phyloP scores from a whole-genome alignment of 2,888 invertebrate species.

The Papilio gigon region DNA sequence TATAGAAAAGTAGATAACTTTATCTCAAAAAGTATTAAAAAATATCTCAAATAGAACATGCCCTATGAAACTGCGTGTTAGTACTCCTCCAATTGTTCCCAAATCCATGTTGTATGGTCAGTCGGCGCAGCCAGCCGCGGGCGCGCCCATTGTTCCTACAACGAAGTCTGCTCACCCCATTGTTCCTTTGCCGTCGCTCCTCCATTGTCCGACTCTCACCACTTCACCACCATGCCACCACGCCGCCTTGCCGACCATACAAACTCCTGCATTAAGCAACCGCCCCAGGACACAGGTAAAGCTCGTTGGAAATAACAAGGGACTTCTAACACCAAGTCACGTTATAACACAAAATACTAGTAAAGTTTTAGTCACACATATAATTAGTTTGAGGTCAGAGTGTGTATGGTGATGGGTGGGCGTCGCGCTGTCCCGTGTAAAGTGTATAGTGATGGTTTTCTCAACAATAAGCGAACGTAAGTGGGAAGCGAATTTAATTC shows the following conservation, averaged over 20 bases:
- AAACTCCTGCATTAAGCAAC: conserved; percentile 16
- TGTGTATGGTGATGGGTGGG: too few relatives aligned
- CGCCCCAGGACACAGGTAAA: conserved; percentile 6
- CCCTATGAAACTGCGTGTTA: background rate
- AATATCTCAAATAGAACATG: background rate
- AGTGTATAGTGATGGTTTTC: too few relatives aligned
- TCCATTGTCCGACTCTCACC: conserved; percentile 25
- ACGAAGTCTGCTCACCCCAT: conserved; percentile 12
- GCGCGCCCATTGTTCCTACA: conserved; percentile 29
- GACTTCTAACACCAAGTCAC: conserved; percentile 7
- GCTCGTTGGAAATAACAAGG: conserved; percentile 21
- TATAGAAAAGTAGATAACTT: too few relatives aligned
- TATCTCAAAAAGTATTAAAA: too few relatives aligned
- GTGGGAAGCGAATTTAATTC: too few relatives aligned
- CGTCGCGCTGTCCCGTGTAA: too few relatives aligned
- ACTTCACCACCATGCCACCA: conserved; percentile 16
- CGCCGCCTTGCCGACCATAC: conserved; percentile 12
- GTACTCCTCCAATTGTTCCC: conserved; percentile 3
- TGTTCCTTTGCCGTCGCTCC: conserved; percentile 13
- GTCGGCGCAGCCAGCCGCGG: conserved; percentile 18
- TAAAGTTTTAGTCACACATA: too few relatives aligned
- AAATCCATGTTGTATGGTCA: conserved; percentile 1
- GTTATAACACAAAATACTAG: background rate
- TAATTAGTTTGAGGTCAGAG: too few relatives aligned
- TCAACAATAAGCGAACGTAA: too few relatives aligned